Evolutionary conservation across 2,888 invertebrate species (phyloP).

Genomic region (Plutella xylostella): DNA sequence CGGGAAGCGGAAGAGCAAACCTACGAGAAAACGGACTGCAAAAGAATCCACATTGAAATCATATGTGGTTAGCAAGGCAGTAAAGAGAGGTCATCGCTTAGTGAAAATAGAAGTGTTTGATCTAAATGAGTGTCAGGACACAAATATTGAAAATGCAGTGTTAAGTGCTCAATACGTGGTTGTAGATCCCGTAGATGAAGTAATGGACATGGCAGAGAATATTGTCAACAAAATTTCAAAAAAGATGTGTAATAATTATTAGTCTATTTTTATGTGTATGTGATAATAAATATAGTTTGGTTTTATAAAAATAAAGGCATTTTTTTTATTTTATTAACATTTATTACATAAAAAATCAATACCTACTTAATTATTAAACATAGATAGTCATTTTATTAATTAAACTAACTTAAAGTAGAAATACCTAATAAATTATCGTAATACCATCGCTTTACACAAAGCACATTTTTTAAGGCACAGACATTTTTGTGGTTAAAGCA

Average conservation of each 20-base stretch:
- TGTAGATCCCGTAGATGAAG: background rate
- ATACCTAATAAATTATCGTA: background rate
- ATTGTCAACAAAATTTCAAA: background rate
- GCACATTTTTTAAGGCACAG: conserved; percentile 1
- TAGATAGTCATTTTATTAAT: too few species aligned
- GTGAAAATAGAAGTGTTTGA: conserved; percentile 1
- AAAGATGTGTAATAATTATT: background rate
- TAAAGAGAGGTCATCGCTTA: background rate
- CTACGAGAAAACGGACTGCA: background rate
- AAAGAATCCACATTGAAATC: background rate
- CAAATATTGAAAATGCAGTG: background rate
- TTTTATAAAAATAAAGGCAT: too few species aligned
- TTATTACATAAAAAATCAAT: too few species aligned
- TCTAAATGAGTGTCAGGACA: background rate
- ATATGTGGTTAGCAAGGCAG: background rate
- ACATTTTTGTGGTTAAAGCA: conserved; percentile 1
- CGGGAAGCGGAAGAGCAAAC: too few species aligned
- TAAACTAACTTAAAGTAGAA: background rate
- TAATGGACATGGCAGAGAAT: background rate
- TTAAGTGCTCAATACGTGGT: background rate
- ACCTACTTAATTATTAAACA: too few species aligned
- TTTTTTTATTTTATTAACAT: background rate
- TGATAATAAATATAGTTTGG: background rate
- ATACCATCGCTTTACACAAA: conserved; percentile 1
- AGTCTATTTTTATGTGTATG: background rate